phyloP scores from a whole-genome alignment of 2,888 invertebrate species.

The Cryptocephalus moraei region DNA sequence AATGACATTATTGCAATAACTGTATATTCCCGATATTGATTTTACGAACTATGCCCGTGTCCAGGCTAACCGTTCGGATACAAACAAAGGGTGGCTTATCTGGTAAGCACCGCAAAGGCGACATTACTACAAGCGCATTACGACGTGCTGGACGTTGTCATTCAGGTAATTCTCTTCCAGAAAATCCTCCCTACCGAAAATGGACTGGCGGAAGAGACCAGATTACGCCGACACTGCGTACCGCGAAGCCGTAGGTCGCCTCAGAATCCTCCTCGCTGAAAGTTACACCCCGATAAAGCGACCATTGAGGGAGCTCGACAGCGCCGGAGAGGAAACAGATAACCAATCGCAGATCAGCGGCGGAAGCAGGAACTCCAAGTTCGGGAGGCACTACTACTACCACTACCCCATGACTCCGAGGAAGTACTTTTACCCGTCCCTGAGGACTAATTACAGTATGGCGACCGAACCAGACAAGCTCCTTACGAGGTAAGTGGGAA shows the following conservation, averaged over 20 bases:
- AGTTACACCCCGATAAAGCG: slow-evolving; percentile 52
- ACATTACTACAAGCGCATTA: too few relatives aligned
- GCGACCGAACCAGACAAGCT: slow-evolving; percentile 9
- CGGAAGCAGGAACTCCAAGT: slow-evolving; percentile 25
- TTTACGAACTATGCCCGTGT: too few relatives aligned
- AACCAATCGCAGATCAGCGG: slow-evolving; percentile 41
- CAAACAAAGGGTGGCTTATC: slow-evolving; percentile 7
- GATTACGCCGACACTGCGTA: slow-evolving; percentile 80
- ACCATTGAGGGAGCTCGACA: slow-evolving; percentile 39
- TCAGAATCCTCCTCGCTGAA: slow-evolving; percentile 67
- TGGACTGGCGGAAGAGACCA: slow-evolving; percentile 45
- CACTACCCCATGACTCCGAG: slow-evolving; percentile 18
- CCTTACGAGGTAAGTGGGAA: too few relatives aligned
- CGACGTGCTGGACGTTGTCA: too few relatives aligned
- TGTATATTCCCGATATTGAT: too few relatives aligned
- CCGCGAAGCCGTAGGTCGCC: slow-evolving; percentile 70
- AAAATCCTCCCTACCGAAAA: slow-evolving; percentile 33
- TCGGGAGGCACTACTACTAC: slow-evolving; percentile 18
- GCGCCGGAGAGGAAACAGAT: slow-evolving; percentile 50
- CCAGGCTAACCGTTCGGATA: background rate
- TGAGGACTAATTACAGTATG: slow-evolving; percentile 10
- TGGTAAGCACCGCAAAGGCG: too few relatives aligned
- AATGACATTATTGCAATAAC: too few relatives aligned
- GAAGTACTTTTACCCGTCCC: slow-evolving; percentile 19
- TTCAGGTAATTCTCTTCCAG: slow-evolving; percentile 17